Base-by-base conservation (phyloP, 2,888 invertebrate species). In the Polylopha cassiicola region DNA sequence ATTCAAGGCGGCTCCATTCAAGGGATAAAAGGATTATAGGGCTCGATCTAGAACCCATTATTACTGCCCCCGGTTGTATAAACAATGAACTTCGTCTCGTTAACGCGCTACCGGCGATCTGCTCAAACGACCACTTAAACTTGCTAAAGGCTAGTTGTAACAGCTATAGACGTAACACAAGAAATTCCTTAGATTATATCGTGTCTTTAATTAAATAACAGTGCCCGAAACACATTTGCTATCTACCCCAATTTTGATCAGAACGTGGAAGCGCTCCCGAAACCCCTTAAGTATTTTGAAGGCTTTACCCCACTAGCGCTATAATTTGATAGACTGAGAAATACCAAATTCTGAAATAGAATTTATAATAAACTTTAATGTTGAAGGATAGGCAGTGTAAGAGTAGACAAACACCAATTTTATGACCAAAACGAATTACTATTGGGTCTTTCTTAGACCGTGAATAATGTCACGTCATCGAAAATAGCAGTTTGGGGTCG, bases 391-490 rank as follows among this genome's bases (percentile, higher is more conserved):
- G n/a, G n/a, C 32, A 26, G 16, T 16, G 11, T 26, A 36, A 22
- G n/a, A n/a, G n/a, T n/a, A n/a, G n/a, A n/a, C 30, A 26, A 30
- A 41, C 34, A 30, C 24, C 24, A 6, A 41, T 15, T 36, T 34
- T 41, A 41, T 30, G 26, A 20, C 24, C 29, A 26, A 36, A 41
- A 36, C 20, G 30, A 30, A 30, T 47, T 48, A 49, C 45, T 44
- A 44, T 39, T 32, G 34, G 44, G 45, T 29, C 27, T 44, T 41
- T 41, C 44, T 38, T 39, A 43, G 45, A 45, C 43, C 31, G 32
- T 55, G 51, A 54, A 51, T 55, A 53, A 55, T 51, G 51, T 53
- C 45, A 37, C 45, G 43, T 59, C 52, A 49, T 49, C 50, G 49
- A 54, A 58, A 58, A 46, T 32, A 33, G 23, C 43, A 45, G 46